Evolutionary conservation across 2,888 invertebrate genomes (phyloP), one percentile per base, ranked within the genome.

Genomic region (Argyresthia albistria): DNA sequence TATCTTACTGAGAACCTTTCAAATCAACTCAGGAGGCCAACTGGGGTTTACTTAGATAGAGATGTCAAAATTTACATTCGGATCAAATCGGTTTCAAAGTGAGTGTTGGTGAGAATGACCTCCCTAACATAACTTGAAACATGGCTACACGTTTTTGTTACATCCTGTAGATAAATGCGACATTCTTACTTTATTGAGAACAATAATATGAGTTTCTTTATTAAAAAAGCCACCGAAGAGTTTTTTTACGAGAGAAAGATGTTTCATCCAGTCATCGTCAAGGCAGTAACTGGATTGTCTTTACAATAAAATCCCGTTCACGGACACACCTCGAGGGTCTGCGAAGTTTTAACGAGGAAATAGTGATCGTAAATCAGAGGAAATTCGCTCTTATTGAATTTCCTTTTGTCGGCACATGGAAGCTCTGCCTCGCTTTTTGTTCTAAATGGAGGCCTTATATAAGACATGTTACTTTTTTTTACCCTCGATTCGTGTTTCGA

Each of bases 341-440:
- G 55, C 67, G 69, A 70, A 73, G 72, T 69, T 79, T 75, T 82
- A 86, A 86, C 84, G 83, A 84, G 84, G 73, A 86, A 83, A 83
- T 87, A 84, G 86, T 83, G 80, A 76, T 69, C 77, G 83, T 86
- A 84, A 86, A 86, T 86, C 82, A 82, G 70, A 71, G 82, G 76
- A 84, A 84, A 84, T 81, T 83, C 80, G 73, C 74, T 78, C 82
- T 84, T 84, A 87, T 86, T 84, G 84, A 87, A 87, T 87, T 86
- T 86, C 80, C 83, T 80, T 77, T 78, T 72, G 76, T 76, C 73
- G 73, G 75, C 60, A 65, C 73, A 68, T 73, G 77, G 76, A 79
- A 77, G 72, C 69, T 58, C 66, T 65, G 72, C 70, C 74, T 71
- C 69, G 66, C 73, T 82, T 83, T 82, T 84, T 81, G 73, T 77